phyloP scores from a whole-genome alignment of 23 tunicate species.

The Trididemnum miniatum region DNA sequence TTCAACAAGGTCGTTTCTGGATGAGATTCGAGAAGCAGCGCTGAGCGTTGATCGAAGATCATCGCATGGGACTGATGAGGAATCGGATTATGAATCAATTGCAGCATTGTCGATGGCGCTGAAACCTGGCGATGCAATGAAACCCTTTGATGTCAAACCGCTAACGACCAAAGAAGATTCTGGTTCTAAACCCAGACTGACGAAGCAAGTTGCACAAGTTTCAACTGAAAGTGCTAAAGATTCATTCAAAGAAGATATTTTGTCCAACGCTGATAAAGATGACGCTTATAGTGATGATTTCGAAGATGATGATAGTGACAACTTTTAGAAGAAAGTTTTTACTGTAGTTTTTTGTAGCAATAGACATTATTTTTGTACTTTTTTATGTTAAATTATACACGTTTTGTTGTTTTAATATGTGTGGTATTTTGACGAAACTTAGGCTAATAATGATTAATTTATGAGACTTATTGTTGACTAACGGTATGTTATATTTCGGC shows the following conservation, averaged over 20 bases:
- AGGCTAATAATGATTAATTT: no score
- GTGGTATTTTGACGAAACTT: no score
- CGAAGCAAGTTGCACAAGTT: not conserved
- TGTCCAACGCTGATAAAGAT: not conserved
- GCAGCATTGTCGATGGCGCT: conserved; percentile 44
- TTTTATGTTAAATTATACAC: no score
- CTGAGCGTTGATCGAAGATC: not conserved
- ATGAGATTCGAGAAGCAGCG: not conserved
- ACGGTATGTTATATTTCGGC: no score
- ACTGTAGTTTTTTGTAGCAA: no score
- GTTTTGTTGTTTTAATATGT: no score
- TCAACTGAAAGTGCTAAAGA: not conserved
- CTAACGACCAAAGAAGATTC: not conserved
- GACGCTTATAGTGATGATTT: conserved; percentile 41
- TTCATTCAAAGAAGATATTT: not conserved
- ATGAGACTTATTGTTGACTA: no score
- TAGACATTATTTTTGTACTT: no score
- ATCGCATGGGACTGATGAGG: not conserved
- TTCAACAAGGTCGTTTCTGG: conserved; percentile 9
- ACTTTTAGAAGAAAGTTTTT: no score
- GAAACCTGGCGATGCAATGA: conserved; percentile 19
- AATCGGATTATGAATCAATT: conserved; percentile 59
- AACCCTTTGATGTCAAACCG: not conserved
- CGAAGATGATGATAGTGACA: no score
- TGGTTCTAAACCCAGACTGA: not conserved